Percentiles rank a stretch among this genome's conserved stretches.
These are phyloP conservation scores for Hypselothyrea guttata DNA, from an alignment of 2,888 invertebrate genomes.

Conservation along the genomic window DNA sequence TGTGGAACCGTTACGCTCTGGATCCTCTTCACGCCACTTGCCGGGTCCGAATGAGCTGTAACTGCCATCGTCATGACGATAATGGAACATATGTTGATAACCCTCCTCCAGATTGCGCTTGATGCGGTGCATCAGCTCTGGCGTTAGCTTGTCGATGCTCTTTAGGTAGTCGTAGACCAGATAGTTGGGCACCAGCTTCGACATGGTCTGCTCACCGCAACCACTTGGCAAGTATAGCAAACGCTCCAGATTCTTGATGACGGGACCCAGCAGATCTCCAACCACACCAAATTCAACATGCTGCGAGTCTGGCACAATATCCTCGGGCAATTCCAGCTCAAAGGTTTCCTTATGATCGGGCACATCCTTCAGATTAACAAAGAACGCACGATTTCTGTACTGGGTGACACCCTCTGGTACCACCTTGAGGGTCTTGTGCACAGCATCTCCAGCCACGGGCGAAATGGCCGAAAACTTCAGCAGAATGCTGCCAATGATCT, in stretches of 20 bases:
- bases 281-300: slow-evolving; percentile 84
- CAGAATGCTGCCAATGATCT: slow-evolving; percentile 87
- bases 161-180: slow-evolving; percentile 91
- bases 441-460: slow-evolving; percentile 90
- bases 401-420: slow-evolving; percentile 92
- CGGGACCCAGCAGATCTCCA: slow-evolving; percentile 85
- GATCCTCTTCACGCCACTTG: slow-evolving; percentile 82
- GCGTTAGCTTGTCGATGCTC: slow-evolving; percentile 85
- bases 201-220: slow-evolving; percentile 90
- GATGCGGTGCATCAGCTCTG: slow-evolving; percentile 85
- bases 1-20: slow-evolving; percentile 85
- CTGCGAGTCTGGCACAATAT: slow-evolving; percentile 86
- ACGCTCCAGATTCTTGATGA: slow-evolving; percentile 85
- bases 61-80: slow-evolving; percentile 92
- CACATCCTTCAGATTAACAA: slow-evolving; percentile 87
- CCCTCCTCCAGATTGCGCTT: slow-evolving; percentile 88
- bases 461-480: slow-evolving; percentile 90
- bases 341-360: slow-evolving; percentile 85
- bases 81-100: slow-evolving; percentile 95
- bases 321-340: slow-evolving; percentile 89
- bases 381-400: slow-evolving; percentile 87
- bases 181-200: slow-evolving; percentile 87
- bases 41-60: slow-evolving; percentile 90
- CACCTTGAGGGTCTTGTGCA: slow-evolving; percentile 88
- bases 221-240: slow-evolving; percentile 86